Percentiles rank a stretch among this genome's conserved stretches.
phyloP scores from a whole-genome alignment of 2,797 vertebrate genomes.

The Argya squamiceps region DNA sequence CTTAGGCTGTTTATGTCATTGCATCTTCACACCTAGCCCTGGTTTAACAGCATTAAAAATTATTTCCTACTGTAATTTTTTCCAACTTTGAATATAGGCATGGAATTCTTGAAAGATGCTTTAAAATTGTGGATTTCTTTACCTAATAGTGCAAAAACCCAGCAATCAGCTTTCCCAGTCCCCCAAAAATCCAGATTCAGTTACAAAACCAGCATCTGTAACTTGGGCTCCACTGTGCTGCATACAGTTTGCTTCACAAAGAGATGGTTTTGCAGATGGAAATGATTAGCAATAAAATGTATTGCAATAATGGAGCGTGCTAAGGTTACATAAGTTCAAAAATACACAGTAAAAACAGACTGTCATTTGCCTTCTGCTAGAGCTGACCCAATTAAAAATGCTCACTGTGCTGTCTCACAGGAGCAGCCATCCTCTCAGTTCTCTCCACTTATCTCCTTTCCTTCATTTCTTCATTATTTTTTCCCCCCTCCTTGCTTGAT shows the following conservation, averaged over 20 bases:
- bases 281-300: conserved; percentile 36
- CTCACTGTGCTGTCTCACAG: background rate
- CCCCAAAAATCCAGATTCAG: background rate
- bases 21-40: background rate
- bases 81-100: background rate
- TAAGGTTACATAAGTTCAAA: conserved; percentile 58
- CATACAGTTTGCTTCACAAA: background rate
- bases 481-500: background rate
- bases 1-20: background rate
- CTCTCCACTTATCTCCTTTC: background rate
- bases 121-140: background rate
- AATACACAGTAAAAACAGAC: conserved; percentile 15
- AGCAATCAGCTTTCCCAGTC: background rate
- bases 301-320: conserved; percentile 10
- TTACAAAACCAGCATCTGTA: background rate
- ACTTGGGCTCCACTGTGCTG: background rate
- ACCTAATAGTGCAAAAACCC: background rate
- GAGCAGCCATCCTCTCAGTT: background rate
- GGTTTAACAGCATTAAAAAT: background rate
- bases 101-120: background rate
- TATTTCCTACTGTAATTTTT: background rate
- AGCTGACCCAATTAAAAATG: conserved; percentile 28
- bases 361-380: background rate
- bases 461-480: background rate
- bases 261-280: conserved; percentile 38